Evolutionary conservation across 2,113 vertebrate genomes (phyloP).

Genomic region (Oophaga pumilio): DNA sequence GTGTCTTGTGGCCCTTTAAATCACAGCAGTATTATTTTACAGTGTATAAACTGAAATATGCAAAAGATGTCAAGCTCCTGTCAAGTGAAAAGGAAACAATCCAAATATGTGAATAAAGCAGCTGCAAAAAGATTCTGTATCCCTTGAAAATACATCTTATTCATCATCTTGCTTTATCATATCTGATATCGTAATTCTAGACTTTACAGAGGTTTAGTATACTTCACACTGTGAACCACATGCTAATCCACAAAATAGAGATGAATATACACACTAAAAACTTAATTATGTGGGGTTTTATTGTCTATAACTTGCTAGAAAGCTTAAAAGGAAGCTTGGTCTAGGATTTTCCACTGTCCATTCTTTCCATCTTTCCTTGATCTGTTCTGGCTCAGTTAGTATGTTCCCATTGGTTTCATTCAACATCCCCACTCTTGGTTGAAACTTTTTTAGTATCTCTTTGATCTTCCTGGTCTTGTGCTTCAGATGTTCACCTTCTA

Average conservation of each 20-base stretch:
- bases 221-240: conserved; percentile 2
- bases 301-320: neutral
- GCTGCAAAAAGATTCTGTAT: conserved; percentile 28
- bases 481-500: no score
- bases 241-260: neutral
- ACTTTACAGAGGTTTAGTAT: neutral
- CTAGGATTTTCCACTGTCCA: neutral
- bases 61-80: conserved; percentile 7
- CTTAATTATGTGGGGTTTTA: neutral
- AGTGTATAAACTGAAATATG: conserved; percentile 32
- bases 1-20: neutral
- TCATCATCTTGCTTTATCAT: conserved; percentile 24
- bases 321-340: neutral
- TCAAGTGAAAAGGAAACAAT: conserved; percentile 10
- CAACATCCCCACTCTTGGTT: no score
- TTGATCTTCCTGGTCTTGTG: no score
- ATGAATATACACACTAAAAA: conserved; percentile 8
- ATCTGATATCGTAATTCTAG: conserved; percentile 20
- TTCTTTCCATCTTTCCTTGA: no score
- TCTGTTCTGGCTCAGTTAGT: no score
- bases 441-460: no score
- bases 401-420: no score
- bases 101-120: conserved; percentile 36
- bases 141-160: conserved; percentile 38
- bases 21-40: conserved; percentile 33